Base-by-base conservation (phyloP, 2,113 vertebrate genomes). In the Scytalopus superciliaris region DNA sequence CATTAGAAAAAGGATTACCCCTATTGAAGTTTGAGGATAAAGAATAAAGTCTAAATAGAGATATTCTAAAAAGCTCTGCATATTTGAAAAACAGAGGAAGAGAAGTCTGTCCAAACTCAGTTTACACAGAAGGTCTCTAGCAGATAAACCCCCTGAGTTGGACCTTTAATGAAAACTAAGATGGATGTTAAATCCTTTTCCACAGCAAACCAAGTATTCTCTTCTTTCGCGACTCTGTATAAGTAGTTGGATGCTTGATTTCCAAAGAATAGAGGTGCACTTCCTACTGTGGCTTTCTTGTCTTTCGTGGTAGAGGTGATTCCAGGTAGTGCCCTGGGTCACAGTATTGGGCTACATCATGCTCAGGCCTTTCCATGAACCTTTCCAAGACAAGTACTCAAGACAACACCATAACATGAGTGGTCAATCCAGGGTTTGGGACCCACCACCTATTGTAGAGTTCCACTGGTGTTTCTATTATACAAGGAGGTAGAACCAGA, bases 1-100 rank as follows among this genome's bases (percentile, higher is more conserved):
- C 45, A 90, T 88, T 69, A 94, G 56, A 79, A 83, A 88, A 52
- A 94, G 86, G 66, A 74, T 74, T 88, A 59, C 64, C n/a, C 80
- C 75, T 88, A 70, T 40, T 87, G 93, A 94, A 96, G 94, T 81
- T 33, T 94, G 49, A 96, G 69, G 50, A 55, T 82, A 60, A 89
- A 88, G 33, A 60, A 19, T 81, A 92, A 88, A 96, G 53, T 17
- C 84, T 66, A 70, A 89, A 69, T 55, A 90, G 44, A 84, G 11
- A 86, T 80, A 67, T 55, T 68, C 56, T 78, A 78, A 76, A 76
- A 94, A 86, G 66, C 67, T 84, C 27, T 70, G 39, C 45, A 40
- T 82, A 86, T 87, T 76, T 84, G 59, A 93, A 91, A 16, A 82
- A 90, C 50, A 93, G 86, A 91, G 55, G 31, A 63, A 69, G 19